Conservation (phyloP, 35 echinoderm and acorn worm genomes). For the Strongylocentrotus purpuratus region DNA sequence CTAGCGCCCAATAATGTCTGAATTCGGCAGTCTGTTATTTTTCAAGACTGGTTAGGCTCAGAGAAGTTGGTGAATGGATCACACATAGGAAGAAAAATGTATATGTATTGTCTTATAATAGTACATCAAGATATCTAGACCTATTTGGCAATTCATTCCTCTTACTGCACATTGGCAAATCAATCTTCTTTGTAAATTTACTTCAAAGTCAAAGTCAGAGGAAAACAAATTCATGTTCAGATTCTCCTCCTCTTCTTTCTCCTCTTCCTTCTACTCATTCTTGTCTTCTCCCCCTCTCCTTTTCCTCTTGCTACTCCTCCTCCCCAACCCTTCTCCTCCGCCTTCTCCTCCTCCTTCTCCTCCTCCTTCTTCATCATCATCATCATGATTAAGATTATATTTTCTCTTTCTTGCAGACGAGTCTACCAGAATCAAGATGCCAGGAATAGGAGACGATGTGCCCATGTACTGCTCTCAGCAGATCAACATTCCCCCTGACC, state of each 20-base stretch:
- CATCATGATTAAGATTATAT: not conserved
- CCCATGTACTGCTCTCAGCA: constrained; percentile 97
- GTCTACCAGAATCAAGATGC: constrained; percentile 60
- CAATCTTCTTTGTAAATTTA: not conserved
- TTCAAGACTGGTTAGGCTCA: no score
- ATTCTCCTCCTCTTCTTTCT: not conserved
- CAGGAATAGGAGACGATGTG: constrained; percentile 92
- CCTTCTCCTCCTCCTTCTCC: not conserved
- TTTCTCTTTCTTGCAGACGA: not conserved
- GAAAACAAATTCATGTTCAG: not conserved
- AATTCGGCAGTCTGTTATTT: no score
- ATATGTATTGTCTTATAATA: not conserved
- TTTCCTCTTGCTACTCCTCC: not conserved
- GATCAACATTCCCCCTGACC: constrained; percentile 96
- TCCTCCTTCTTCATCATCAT: no score
- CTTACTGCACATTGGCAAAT: not conserved
- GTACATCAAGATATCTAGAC: no score
- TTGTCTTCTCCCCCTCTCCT: no score
- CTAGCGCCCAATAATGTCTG: no score
- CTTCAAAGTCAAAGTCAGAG: not conserved
- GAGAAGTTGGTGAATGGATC: no score
- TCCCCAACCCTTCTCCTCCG: no score
- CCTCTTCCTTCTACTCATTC: not conserved
- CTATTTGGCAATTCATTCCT: not conserved
- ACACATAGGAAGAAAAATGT: no score